Base-by-base conservation (phyloP, 2,113 vertebrate species). In the Delphinapterus leucas region DNA sequence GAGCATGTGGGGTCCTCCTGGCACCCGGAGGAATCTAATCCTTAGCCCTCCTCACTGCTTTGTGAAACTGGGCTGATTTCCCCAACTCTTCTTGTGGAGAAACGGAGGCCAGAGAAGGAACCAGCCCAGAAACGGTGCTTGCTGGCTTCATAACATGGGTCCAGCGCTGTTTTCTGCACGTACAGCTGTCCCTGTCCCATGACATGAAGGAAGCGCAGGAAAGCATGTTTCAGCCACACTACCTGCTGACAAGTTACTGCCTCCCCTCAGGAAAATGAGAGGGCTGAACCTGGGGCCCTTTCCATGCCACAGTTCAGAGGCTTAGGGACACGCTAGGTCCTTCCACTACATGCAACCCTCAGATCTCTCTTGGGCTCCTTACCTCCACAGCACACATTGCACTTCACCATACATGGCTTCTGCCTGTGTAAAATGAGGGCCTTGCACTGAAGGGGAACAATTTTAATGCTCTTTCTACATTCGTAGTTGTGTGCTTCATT, bases 231-330 rank as follows among this genome's bases (percentile, higher is more conserved):
- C 12, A 41, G 71, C 44, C 44, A n/a, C 1, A 83, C 55, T 73
- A 36, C 41, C 41, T 77, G 77, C 89, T 90, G 63, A 23, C 44
- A 49, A 44, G 79, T 21, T 88, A 47, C 21, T 85, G 70, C 83
- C 65, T 83, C 44, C 81, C n/a, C 33, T 93, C 6, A 11, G 95
- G 53, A 94, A 93, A 80, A 76, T 3, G 70, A 93, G 41, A 80
- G 36, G 38, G 36, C 44, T 77, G 84, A 55, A 33, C 0, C 8
- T 28, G n/a, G 65, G 15, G 53, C 36, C 47, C 53, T 85, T 21
- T n/a, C 2, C 4, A 36, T 23, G 47, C 3, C 13, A 8, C 21
- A 31, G 58, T 53, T 84, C 60, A 20, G 67, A 44, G 36, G 67
- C 71, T 12, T 17, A 2, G 49, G 36, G 11, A 8, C 26, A 8